These are phyloP conservation scores for Calidris pugnax DNA, from an alignment of 2,113 vertebrate species.

Conservation along the genomic window DNA sequence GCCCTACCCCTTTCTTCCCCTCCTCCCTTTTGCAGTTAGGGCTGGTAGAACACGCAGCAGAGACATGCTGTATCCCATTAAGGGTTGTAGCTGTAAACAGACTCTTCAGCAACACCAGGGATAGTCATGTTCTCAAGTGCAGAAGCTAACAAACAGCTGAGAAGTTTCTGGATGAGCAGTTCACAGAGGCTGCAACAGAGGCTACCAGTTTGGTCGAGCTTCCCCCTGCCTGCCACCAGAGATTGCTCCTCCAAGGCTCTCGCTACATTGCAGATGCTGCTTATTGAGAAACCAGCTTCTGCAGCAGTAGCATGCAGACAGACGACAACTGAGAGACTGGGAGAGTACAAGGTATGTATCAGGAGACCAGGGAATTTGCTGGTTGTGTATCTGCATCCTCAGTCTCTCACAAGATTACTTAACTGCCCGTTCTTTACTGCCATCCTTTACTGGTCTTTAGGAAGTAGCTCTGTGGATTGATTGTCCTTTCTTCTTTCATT, in stretches of 20 bases:
- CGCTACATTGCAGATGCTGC: not conserved
- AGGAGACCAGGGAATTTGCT: not conserved
- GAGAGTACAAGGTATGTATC: not conserved
- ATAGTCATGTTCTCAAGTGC: slow-evolving; percentile 36
- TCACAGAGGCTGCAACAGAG: not conserved
- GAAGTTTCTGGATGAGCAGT: slow-evolving; percentile 49
- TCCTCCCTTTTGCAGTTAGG: not conserved
- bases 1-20: not conserved
- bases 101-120: slow-evolving; percentile 32
- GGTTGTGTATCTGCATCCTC: not conserved
- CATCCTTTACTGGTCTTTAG: not conserved
- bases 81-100: slow-evolving; percentile 15
- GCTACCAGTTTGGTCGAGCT: not conserved
- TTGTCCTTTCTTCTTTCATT: not conserved
- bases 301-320: not conserved
- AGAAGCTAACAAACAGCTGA: not conserved
- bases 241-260: not conserved
- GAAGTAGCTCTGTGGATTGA: not conserved
- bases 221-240: not conserved
- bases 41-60: slow-evolving; percentile 6
- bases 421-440: not conserved
- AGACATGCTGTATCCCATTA: slow-evolving; percentile 25
- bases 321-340: not conserved
- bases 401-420: not conserved
- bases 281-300: not conserved